Evolutionary conservation across 2,113 vertebrate species (phyloP).

Genomic region (Thomomys bottae): DNA sequence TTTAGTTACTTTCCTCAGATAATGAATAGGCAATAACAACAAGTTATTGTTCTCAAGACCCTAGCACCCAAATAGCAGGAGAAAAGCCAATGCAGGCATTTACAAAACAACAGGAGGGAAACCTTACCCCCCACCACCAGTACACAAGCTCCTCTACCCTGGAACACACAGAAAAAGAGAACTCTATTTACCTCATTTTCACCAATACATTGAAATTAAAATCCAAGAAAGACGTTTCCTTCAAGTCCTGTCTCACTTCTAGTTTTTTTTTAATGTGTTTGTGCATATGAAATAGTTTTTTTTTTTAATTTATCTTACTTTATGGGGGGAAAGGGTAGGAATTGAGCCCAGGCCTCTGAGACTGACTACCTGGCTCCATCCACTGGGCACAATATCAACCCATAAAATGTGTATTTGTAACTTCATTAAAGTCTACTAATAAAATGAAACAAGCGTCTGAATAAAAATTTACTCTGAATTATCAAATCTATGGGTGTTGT

Average conservation of each 20-base stretch:
- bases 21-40: conserved; percentile 28
- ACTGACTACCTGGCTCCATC: not conserved
- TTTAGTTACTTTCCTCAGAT: not conserved
- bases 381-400: not conserved
- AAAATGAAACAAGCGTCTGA: conserved; percentile 1
- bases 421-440: conserved; percentile 10
- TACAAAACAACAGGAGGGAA: not conserved
- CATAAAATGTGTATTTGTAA: not conserved
- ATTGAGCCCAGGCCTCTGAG: not conserved
- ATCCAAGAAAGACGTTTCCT: not conserved
- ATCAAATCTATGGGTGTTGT: not conserved
- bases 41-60: not conserved
- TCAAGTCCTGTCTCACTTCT: no score
- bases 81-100: not conserved
- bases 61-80: not conserved
- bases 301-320: not conserved
- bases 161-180: not conserved
- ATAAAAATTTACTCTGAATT: not conserved
- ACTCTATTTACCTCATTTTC: conserved; percentile 17
- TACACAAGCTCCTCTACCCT: not conserved
- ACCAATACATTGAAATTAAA: conserved; percentile 4
- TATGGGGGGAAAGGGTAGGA: no score
- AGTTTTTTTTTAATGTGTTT: not conserved
- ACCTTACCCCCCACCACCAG: not conserved
- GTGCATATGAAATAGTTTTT: not conserved